Evolutionary conservation across 1,140 invertebrate genomes (phyloP), one percentile per base, ranked within the genome.

Genomic region (Trichoplusia ni): DNA sequence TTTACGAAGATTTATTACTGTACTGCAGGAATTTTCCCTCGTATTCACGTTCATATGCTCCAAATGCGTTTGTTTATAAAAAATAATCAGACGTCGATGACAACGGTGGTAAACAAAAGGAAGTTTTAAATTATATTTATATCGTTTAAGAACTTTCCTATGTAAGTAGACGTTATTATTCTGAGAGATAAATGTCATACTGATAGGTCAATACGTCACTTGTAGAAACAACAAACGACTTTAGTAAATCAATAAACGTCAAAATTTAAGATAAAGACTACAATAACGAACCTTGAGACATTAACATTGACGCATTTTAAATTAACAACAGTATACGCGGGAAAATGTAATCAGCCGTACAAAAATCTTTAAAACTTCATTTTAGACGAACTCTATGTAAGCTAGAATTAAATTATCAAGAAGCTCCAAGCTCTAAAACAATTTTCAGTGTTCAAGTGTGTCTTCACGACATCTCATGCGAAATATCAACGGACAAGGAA

Each of bases 71-170:
- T 49, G 46, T 49, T 31, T 49, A 49, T 27, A 29, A 49, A 16
- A 18, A 5, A 13, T 49, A 49, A 31, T 49, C 46, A 49, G 23
- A 7, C 16, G 25, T 49, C 11, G 46, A 18, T 49, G 14, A 49
- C 25, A 18, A 16, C n/a, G 25, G 29, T 18, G 13, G 46, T 49
- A 49, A 49, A 49, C 46, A 49, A 49, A 31, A 25, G 46, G 46
- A 7, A 1, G 18, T 29, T 18, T 29, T 5, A 5, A 29, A 5
- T 16, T 16, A 14, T 18, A 21, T 14, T 14, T 0, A 14, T 25
- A 16, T 6, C 13, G 8, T n/a, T 16, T 14, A 49, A 49, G 46
- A 49, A 49, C 25, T 31, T 49, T 49, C 25, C 25, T 7, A 49
- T 25, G 2, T 18, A 4, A 29, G 8, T 16, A 13, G 27, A 49